A percentile compares a stretch with the other conserved stretches of the same genome.
phyloP scores from a whole-genome alignment of 2,113 vertebrate species.

The Gymnobelideus leadbeateri region DNA sequence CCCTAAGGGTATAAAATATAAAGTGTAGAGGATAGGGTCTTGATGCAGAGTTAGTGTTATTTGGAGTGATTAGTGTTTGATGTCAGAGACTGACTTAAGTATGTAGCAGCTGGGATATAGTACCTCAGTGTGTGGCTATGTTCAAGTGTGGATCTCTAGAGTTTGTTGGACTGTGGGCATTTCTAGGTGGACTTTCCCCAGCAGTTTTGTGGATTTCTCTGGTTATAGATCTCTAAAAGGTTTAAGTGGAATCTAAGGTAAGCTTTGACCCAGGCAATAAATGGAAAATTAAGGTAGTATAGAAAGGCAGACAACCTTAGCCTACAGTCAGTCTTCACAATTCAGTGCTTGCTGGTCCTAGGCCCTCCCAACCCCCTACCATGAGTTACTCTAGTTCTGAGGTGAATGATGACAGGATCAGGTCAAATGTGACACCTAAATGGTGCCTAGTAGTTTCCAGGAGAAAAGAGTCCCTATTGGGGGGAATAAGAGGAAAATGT shows the following conservation, averaged over 20 bases:
- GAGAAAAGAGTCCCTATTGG: background rate
- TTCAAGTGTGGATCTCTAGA: background rate
- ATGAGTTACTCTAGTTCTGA: background rate
- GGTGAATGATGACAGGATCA: background rate
- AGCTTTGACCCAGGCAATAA: background rate
- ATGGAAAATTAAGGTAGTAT: background rate
- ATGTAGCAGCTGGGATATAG: background rate
- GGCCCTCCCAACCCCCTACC: background rate
- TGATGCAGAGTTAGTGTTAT: background rate
- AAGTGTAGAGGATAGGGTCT: too few relatives aligned
- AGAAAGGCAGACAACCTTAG: background rate
- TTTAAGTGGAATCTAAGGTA: background rate
- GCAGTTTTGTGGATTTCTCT: background rate
- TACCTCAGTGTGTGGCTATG: background rate
- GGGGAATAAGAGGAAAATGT: background rate
- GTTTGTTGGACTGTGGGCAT: background rate
- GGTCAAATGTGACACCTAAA: background rate
- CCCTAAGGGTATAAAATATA: too few relatives aligned
- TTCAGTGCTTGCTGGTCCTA: background rate
- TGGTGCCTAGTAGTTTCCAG: background rate
- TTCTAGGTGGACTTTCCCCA: background rate
- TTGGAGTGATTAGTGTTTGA: background rate
- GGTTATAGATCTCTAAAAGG: background rate
- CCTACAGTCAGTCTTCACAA: background rate
- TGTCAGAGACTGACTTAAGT: background rate